Evolutionary conservation across 2,113 vertebrate species (phyloP), one percentile per base, ranked within the genome.

Genomic region (Corythornis cristatus): DNA sequence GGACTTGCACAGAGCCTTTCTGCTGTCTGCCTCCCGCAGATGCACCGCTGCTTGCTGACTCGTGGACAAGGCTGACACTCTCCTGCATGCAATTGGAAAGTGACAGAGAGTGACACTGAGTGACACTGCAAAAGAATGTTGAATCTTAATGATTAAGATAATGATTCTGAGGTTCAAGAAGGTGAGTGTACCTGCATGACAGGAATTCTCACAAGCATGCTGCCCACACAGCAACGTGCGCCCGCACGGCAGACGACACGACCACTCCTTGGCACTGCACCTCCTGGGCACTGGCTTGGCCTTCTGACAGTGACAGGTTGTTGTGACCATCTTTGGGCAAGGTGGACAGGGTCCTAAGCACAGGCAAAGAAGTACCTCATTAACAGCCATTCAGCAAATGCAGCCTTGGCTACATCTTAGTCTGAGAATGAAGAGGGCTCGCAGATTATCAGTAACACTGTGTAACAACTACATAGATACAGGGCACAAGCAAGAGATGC

Each of bases 221-320:
- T 99, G 99, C n/a, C 96, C 98, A 93, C 99, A 99, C 16, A 97
- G 96, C 74, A 99, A 54, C 1, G 86, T 95, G 37, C 76, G 98
- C 25, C 98, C 96, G 56, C 99, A 99, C 0, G 93, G 97, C 94
- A 98, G 95, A 83, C 93, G 97, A 62, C 99, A 99, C 0, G 98
- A 98, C 99, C 99, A 99, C 5, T 97, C 97, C 97, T 99, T 99
- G 96, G 98, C 97, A 90, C 99, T 99, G 97, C 99, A 99, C 88
- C 99, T 98, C 43, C 99, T 98, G 50, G 99, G 98, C 72, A 99
- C 97, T 23, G 98, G 97, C 62, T 97, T 98, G 10, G 98, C 99
- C 76, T 99, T 99, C 86, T 97, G 97, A 89, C 99, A 99, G 95
- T 99, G 92, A 90, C 99, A 99, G 15, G 98, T 97, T 17, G 97